Evolutionary conservation across 1,140 invertebrate species (phyloP).

Genomic region (Glossosoma conforme): DNA sequence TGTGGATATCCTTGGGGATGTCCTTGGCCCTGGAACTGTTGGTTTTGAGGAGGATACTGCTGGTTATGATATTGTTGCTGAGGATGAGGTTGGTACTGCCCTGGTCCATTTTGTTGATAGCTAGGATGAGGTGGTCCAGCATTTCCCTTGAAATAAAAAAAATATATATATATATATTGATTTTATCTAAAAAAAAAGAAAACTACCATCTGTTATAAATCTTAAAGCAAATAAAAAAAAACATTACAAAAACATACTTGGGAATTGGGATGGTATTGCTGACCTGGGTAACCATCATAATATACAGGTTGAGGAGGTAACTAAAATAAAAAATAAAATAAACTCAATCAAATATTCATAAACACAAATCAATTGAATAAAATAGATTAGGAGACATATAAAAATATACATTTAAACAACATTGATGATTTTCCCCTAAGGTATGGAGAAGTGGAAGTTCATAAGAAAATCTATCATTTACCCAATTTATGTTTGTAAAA

Average conservation of each 20-base stretch:
- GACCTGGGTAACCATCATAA: slow-evolving; percentile 17
- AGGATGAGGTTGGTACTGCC: too few species aligned
- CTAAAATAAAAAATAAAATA: slow-evolving; percentile 16
- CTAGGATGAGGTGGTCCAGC: background rate
- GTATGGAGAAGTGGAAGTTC: background rate
- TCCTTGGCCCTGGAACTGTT: slow-evolving; percentile 8
- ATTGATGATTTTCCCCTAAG: background rate
- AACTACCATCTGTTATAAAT: background rate
- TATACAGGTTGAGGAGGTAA: slow-evolving; percentile 27
- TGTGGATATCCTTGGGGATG: slow-evolving; percentile 20
- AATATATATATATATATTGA: too few species aligned
- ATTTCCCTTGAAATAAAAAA: background rate
- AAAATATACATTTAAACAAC: background rate
- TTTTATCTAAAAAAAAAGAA: slow-evolving; percentile 1
- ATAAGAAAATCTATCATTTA: slow-evolving; percentile 3
- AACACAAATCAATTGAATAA: slow-evolving; percentile 9
- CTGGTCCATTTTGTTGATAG: too few species aligned
- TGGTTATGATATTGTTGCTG: background rate
- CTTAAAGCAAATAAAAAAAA: slow-evolving; percentile 4
- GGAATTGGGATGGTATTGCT: slow-evolving; percentile 20
- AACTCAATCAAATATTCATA: too few species aligned
- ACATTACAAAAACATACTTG: slow-evolving; percentile 23
- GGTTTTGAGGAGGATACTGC: slow-evolving; percentile 1
- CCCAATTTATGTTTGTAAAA: background rate
- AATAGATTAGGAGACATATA: slow-evolving; percentile 1